phyloP scores from a whole-genome alignment of 2,797 vertebrate genomes.

The Gouania willdenowi region DNA sequence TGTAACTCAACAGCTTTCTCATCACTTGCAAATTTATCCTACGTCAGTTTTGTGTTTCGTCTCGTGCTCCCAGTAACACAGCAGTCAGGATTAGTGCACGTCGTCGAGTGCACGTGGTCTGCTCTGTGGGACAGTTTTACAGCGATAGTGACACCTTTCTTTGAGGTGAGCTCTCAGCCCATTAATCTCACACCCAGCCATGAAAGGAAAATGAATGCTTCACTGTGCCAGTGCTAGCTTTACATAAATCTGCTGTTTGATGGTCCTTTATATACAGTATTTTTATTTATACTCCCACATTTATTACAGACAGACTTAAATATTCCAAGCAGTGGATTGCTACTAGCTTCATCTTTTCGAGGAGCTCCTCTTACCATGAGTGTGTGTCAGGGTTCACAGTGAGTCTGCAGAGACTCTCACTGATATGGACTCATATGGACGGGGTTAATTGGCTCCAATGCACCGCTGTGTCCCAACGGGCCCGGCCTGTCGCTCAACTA shows the following conservation, averaged over 20 bases:
- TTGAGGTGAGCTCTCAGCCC: constrained; percentile 8
- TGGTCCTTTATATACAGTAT: constrained; percentile 45
- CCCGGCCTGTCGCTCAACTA: constrained; percentile 14
- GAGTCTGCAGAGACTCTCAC: constrained; percentile 13
- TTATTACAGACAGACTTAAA: constrained; percentile 30
- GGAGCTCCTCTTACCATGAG: constrained; percentile 2
- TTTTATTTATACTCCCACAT: constrained; percentile 7
- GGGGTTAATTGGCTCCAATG: constrained; percentile 51
- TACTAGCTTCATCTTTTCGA: constrained; percentile 3
- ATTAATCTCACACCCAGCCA: constrained; percentile 21
- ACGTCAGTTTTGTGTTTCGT: background rate
- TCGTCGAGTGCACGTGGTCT: constrained; percentile 10
- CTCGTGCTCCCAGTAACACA: constrained; percentile 12
- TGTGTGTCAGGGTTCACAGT: constrained; percentile 15
- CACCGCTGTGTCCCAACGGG: constrained; percentile 11
- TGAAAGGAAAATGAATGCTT: constrained; percentile 30
- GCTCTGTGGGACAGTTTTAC: constrained; percentile 18
- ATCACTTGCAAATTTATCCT: background rate
- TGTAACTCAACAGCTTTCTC: too few relatives aligned
- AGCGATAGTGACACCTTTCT: constrained; percentile 15
- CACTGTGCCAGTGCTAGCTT: constrained; percentile 5
- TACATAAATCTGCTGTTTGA: constrained; percentile 37
- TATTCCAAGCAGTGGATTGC: too few relatives aligned
- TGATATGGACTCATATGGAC: constrained; percentile 38
- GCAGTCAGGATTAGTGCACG: constrained; percentile 7